Evolutionary conservation across 2,113 vertebrate genomes (phyloP).

Genomic region (Phodopus roborovskii): DNA sequence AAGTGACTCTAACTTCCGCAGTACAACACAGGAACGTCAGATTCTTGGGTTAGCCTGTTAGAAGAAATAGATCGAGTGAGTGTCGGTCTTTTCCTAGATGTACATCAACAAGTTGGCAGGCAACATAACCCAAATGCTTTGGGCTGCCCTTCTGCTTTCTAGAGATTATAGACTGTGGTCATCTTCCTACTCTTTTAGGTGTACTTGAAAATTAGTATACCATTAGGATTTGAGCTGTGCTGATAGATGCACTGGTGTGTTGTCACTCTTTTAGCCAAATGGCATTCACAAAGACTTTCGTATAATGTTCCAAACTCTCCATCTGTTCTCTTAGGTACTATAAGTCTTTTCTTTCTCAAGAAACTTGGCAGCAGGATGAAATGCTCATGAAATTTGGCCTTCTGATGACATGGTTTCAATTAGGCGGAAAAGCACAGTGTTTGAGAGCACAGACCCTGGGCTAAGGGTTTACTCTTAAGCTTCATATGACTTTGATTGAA

Average conservation of each 20-base stretch:
- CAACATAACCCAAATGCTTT: neutral
- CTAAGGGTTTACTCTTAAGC: neutral
- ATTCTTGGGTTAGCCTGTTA: constrained; percentile 27
- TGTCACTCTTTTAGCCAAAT: neutral
- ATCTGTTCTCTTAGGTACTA: neutral
- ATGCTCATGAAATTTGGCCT: neutral
- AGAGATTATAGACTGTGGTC: neutral
- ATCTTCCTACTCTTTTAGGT: neutral
- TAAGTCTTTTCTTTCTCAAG: neutral
- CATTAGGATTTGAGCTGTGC: neutral
- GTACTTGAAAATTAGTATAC: neutral
- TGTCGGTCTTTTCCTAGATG: constrained; percentile 42
- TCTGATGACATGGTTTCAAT: neutral
- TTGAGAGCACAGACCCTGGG: neutral
- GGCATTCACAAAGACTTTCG: neutral
- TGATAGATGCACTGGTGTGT: neutral
- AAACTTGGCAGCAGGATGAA: neutral
- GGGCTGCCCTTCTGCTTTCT: neutral
- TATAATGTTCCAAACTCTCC: neutral
- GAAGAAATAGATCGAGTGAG: neutral
- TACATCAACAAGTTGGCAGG: neutral
- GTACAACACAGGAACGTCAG: neutral
- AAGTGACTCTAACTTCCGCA: neutral
- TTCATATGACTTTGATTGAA: neutral
- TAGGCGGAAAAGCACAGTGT: neutral